Evolutionary conservation across 2,888 invertebrate species (phyloP).

Genomic region (Conus canariensis): DNA sequence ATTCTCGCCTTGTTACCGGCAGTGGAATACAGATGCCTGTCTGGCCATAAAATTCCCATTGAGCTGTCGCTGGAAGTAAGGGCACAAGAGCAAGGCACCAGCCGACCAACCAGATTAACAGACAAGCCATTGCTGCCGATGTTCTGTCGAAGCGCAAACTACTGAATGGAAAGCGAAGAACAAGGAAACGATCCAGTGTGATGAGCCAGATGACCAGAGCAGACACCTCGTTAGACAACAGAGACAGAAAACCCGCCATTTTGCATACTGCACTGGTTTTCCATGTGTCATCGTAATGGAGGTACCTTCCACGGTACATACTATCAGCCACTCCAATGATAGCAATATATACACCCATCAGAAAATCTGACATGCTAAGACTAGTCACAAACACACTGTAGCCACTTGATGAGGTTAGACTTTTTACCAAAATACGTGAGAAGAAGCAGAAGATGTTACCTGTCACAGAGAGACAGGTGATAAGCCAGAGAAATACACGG

Average conservation of each 20-base stretch:
- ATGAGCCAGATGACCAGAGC: constrained; percentile 83
- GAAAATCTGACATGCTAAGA: constrained; percentile 47
- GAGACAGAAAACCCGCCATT: constrained; percentile 59
- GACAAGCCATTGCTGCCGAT: constrained; percentile 54
- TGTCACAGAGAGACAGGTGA: not conserved
- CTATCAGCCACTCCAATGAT: constrained; percentile 59
- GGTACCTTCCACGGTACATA: constrained; percentile 57
- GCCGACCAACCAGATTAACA: constrained; percentile 63
- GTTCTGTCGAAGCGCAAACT: constrained; percentile 57
- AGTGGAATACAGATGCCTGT: constrained; percentile 75
- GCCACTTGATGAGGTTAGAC: not conserved
- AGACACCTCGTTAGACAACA: constrained; percentile 83
- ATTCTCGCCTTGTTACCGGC: constrained; percentile 72
- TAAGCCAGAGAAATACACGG: constrained; percentile 13
- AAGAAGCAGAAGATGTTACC: not conserved
- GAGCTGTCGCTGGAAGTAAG: constrained; percentile 58
- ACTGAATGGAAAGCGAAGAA: constrained; percentile 82
- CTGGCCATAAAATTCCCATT: constrained; percentile 67
- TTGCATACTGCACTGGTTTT: constrained; percentile 56
- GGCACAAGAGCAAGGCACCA: constrained; percentile 69
- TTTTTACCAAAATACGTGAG: not conserved
- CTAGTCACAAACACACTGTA: constrained; percentile 40
- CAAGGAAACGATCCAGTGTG: constrained; percentile 84
- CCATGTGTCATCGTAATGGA: constrained; percentile 59
- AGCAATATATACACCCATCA: constrained; percentile 60